These are phyloP conservation scores for Onthophagus taurus DNA, from an alignment of 1,140 invertebrate genomes.

Conservation along the genomic window DNA sequence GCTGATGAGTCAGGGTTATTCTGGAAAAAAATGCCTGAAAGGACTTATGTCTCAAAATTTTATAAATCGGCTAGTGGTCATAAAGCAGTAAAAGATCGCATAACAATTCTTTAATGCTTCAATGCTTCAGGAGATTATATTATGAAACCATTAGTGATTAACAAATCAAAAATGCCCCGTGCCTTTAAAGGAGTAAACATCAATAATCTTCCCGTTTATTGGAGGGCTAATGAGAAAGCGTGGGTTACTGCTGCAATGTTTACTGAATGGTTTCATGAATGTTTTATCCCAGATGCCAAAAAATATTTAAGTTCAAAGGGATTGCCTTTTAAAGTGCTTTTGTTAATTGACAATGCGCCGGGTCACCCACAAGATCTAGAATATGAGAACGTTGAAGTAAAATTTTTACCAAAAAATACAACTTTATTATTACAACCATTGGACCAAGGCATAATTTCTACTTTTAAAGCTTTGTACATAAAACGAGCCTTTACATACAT, in stretches of 20 bases:
- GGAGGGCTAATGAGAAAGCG: not conserved
- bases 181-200: slow-evolving; percentile 3
- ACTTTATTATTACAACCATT: not conserved
- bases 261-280: no score
- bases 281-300: no score
- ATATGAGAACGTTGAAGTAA: not conserved
- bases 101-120: not conserved
- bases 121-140: not conserved
- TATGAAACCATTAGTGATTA: not conserved
- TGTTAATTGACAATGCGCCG: not conserved
- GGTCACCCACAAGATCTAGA: not conserved
- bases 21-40: not conserved
- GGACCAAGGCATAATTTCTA: not conserved
- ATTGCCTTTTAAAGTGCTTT: not conserved
- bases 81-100: not conserved
- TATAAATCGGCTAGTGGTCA: not conserved
- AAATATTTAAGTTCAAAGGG: not conserved
- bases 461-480: slow-evolving; percentile 5
- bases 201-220: not conserved
- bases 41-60: not conserved
- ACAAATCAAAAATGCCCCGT: not conserved
- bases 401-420: slow-evolving; percentile 1
- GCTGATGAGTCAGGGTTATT: not conserved
- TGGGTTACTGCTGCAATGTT: not conserved
- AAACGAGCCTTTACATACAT: no score